Conservation (phyloP, 2,797 vertebrate species). For the Decapterus maruadsi region DNA sequence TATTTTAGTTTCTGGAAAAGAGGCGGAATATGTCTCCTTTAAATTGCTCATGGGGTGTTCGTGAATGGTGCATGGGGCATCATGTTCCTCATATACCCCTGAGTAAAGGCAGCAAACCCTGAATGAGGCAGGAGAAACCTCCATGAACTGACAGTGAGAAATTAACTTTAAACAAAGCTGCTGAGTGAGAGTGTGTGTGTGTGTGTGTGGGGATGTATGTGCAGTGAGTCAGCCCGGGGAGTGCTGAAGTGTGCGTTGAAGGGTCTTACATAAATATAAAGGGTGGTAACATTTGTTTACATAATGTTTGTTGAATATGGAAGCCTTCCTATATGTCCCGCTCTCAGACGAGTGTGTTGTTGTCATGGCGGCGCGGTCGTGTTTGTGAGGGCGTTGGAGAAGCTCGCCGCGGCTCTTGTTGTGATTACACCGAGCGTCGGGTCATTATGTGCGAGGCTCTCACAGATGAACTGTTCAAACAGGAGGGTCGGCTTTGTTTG, state of each 20-base stretch:
- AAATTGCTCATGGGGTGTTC: too few relatives aligned
- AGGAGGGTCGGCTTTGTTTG: constrained; percentile 19
- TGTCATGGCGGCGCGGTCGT: not conserved
- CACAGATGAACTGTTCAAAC: constrained; percentile 17
- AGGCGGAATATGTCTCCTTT: too few relatives aligned
- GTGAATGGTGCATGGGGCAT: not conserved
- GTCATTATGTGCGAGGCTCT: constrained; percentile 3
- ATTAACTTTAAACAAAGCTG: not conserved
- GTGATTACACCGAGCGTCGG: constrained; percentile 2
- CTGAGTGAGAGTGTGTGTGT: not conserved
- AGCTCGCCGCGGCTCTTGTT: not conserved
- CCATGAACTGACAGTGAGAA: not conserved
- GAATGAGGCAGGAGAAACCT: not conserved
- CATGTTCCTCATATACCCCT: not conserved
- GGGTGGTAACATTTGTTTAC: constrained; percentile 51
- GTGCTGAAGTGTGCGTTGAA: constrained; percentile 43
- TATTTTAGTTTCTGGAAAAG: too few relatives aligned
- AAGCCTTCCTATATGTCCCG: not conserved
- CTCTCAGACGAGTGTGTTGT: constrained; percentile 4
- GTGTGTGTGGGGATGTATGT: constrained; percentile 16
- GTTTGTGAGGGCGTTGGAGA: constrained; percentile 30
- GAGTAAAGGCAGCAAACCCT: not conserved
- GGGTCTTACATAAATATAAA: constrained; percentile 53
- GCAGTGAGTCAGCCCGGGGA: constrained; percentile 42
- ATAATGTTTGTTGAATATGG: constrained; percentile 45